Base-by-base conservation (phyloP, 2,113 vertebrate species). In the Dendrocopos noguchii region DNA sequence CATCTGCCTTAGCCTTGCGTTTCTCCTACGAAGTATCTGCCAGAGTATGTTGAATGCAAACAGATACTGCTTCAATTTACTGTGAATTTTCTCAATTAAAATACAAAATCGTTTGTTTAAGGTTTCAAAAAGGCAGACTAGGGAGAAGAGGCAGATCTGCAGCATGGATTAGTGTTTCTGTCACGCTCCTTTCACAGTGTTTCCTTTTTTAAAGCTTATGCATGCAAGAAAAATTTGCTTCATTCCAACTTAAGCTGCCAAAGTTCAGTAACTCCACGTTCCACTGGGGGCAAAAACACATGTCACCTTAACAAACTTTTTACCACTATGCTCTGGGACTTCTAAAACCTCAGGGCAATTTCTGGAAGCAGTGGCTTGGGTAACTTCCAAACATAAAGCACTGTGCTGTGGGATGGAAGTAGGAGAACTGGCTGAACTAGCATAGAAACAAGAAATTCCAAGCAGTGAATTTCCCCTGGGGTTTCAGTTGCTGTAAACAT, bases 341-440 rank as follows among this genome's bases (percentile, higher is more conserved):
- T 76, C 4, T 57, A 5, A 93, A 91, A 78, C 47, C 73, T 74
- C 52, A 57, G 61, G 87, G 91, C 65, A 74, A 6, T 77, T 94
- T 92, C 87, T 95, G 87, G 89, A 84, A 91, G 80, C 68, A 68
- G 67, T 36, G 47, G 56, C 87, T 94, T 96, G 89, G 78, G 72
- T 61, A 34, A 52, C 53, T 85, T 95, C 93, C 86, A 91, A 80
- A 24, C 42, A 11, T 29, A 24, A 59, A 84, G 73, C 3, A 0
- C 64, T 75, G 76, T 3, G 7, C 76, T 0, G 17, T 88, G 93
- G 70, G 80, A 46, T 89, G 91, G 73, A 73, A 95, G 72, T 50
- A 80, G 91, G 44, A 94, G 89, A 94, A 92, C 94, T 94, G 87
- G 94, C 80, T 91, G 7, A 91, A 95, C 84, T 78, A 55, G 95